phyloP scores from a whole-genome alignment of 2,797 vertebrate genomes.

The Gymnothorax javanicus region DNA sequence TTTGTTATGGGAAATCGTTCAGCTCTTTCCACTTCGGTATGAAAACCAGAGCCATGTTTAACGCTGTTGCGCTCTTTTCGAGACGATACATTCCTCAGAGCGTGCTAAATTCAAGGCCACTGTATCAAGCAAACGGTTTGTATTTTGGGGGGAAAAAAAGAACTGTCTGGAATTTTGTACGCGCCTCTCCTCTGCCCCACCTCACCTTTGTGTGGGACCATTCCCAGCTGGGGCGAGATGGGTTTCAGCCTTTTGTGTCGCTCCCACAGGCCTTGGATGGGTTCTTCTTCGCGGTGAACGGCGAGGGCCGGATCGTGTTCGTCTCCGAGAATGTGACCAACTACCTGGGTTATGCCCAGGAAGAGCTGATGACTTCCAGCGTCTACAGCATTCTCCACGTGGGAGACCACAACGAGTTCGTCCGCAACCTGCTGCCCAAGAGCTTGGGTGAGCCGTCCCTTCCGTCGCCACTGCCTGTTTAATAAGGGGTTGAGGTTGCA shows the following conservation, averaged over 20 bases:
- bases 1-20: not conserved
- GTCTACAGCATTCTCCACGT: conserved; percentile 96
- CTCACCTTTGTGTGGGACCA: not conserved
- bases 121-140: not conserved
- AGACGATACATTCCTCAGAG: not conserved
- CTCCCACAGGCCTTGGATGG: conserved; percentile 84
- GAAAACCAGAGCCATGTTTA: not conserved
- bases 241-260: not conserved
- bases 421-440: conserved; percentile 92
- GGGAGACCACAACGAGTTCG: conserved; percentile 93
- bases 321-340: conserved; percentile 91
- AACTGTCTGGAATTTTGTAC: not conserved
- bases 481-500: not conserved
- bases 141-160: not conserved
- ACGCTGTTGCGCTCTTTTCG: no score
- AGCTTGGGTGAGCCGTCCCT: conserved; percentile 80
- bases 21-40: not conserved
- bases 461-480: not conserved
- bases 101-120: not conserved
- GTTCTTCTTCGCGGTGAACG: conserved; percentile 96
- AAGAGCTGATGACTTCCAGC: conserved; percentile 93
- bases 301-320: conserved; percentile 91
- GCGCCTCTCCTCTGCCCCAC: not conserved
- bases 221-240: not conserved
- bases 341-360: conserved; percentile 91